Base-by-base conservation (phyloP, 2,113 vertebrate genomes). In the Ciconia boyciana region DNA sequence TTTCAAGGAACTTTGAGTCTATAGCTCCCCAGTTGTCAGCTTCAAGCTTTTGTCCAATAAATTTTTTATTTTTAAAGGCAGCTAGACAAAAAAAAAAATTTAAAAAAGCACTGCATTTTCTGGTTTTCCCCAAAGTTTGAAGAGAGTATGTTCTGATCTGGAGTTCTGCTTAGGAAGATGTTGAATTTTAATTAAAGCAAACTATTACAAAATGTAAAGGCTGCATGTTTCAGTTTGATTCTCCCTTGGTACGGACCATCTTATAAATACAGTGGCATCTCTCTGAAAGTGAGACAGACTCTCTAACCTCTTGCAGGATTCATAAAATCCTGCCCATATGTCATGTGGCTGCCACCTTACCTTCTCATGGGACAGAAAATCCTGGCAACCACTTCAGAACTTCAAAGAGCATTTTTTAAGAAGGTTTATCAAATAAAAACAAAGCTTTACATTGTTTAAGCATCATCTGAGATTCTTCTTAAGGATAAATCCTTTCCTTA, bases 281-380 rank as follows among this genome's bases (percentile, higher is more conserved):
- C 80, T 95, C 75, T 91, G 88, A 94, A 92, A 84, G 69, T 79
- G 71, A 93, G 83, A 84, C 76, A 93, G 69, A 55, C 17, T 93
- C 44, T 86, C 81, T 90, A 85, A 87, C 58, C 54, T 87, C 91
- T 77, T 80, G 66, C 32, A 94, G 89, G 76, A 91, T 77, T 86
- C 75, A 70, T 87, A 88, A 93, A 96, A 74, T 83, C 62, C 43
- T 89, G 81, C 58, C 94, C 89, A 66, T 95, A 89, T 85, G 87
- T 95, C 91, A 93, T 95, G 51, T 95, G 84, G 70, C 87, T 97
- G 81, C 66, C 77, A 95, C 83, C 70, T 97, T 87, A 57, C 46
- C 29, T 79, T 74, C 87, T 87, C 46, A 1, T 77, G 83, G 81
- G 93, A 93, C 52, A 93, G 66, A 87, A 91, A 97, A n/a, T 94